Evolutionary conservation across 2,797 vertebrate genomes (phyloP).

Genomic region (Margarornis squamiger): DNA sequence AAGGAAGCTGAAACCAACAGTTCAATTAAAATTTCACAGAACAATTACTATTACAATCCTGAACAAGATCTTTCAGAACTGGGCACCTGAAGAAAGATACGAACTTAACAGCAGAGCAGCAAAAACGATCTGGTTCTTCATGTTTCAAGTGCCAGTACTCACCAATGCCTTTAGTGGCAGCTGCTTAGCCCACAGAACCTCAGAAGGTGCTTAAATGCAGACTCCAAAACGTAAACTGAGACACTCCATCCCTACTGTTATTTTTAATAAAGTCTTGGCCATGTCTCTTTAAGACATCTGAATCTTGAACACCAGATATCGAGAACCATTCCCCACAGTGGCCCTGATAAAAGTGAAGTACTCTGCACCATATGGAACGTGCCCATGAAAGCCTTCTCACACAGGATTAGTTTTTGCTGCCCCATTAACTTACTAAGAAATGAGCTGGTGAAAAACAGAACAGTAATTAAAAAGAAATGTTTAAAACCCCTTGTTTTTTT

Average conservation of each 20-base stretch:
- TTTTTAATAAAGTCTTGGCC: not conserved
- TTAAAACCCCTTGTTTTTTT: not conserved
- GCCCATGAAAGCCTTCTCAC: not conserved
- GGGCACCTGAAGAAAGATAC: not conserved
- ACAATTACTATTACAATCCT: conserved; percentile 16
- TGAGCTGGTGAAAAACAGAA: not conserved
- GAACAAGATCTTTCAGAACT: not conserved
- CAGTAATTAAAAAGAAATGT: not conserved
- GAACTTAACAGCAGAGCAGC: not conserved
- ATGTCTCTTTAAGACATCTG: not conserved
- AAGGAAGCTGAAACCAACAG: conserved; percentile 57
- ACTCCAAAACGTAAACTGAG: not conserved
- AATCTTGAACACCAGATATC: conserved; percentile 28
- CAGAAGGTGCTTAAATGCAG: not conserved
- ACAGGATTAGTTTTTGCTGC: not conserved
- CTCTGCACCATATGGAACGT: fast-evolving
- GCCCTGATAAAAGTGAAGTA: not conserved
- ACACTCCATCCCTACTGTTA: not conserved
- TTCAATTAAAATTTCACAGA: conserved; percentile 57
- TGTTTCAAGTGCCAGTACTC: not conserved
- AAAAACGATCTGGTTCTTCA: not conserved
- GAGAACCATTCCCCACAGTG: not conserved
- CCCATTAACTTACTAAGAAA: not conserved
- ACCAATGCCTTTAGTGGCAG: not conserved
- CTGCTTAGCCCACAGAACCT: not conserved